A percentile compares a stretch with the other conserved stretches of the same genome.
These are phyloP conservation scores for Pseudocheirus occidentalis DNA, from an alignment of 2,797 vertebrate genomes.

Conservation along the genomic window DNA sequence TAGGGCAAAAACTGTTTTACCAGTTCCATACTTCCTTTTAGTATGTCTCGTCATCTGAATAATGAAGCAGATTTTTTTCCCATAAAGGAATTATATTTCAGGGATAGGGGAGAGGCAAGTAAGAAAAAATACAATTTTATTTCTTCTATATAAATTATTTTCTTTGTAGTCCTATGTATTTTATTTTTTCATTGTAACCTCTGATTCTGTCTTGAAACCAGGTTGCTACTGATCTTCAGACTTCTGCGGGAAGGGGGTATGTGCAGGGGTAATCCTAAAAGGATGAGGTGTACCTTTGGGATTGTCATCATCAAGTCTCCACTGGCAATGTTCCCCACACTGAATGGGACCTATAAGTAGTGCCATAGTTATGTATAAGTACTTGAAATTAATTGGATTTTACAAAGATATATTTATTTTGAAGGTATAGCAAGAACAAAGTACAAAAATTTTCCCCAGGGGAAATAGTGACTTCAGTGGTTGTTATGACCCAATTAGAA, in stretches of 20 bases:
- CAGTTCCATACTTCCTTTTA: background rate
- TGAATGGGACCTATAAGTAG: background rate
- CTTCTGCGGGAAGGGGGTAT: background rate
- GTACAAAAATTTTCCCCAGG: background rate
- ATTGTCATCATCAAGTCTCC: background rate
- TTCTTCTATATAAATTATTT: background rate
- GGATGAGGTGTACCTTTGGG: background rate
- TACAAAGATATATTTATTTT: background rate
- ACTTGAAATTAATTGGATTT: background rate
- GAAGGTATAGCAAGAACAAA: background rate
- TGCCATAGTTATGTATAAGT: background rate
- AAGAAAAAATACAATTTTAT: background rate
- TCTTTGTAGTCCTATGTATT: background rate
- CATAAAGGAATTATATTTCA: background rate
- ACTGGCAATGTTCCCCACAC: background rate
- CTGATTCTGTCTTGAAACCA: background rate
- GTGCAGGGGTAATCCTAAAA: background rate
- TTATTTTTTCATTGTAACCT: background rate
- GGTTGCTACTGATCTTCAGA: background rate
- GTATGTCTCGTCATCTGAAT: background rate
- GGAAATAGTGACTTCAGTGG: background rate
- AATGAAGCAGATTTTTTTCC: background rate
- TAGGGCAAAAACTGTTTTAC: background rate
- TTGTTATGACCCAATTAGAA: no score
- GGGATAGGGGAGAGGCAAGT: background rate